These are phyloP conservation scores for Leucophenga varia DNA, from an alignment of 1,140 invertebrate genomes.

Conservation along the genomic window DNA sequence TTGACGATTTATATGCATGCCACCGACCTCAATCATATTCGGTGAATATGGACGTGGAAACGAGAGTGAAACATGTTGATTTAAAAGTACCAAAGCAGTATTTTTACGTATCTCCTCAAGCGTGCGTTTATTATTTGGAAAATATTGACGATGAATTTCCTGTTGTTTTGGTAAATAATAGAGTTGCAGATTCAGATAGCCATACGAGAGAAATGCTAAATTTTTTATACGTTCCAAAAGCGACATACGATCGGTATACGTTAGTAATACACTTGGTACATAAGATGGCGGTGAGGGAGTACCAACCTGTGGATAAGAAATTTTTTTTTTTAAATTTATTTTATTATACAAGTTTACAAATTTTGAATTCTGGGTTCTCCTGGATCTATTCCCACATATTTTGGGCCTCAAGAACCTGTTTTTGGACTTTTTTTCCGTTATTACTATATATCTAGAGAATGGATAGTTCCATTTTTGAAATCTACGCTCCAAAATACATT, in stretches of 20 bases:
- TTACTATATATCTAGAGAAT: no score
- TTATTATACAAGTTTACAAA: no score
- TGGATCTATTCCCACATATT: no score
- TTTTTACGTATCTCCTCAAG: conserved; percentile 29
- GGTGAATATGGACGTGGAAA: conserved; percentile 58
- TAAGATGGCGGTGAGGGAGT: conserved; percentile 26
- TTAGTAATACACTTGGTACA: conserved; percentile 29
- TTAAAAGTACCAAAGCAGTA: conserved; percentile 55
- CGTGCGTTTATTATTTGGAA: conserved; percentile 19
- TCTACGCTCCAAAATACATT: no score
- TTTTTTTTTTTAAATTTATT: no score
- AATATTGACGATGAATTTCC: conserved; percentile 29
- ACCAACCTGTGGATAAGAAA: no score
- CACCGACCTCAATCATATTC: conserved; percentile 54
- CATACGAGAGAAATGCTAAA: conserved; percentile 11
- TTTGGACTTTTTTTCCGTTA: no score
- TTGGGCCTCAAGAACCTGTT: no score
- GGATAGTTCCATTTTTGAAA: no score
- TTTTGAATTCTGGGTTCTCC: no score
- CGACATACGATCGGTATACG: conserved; percentile 41
- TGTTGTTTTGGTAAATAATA: conserved; percentile 25
- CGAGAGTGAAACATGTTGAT: conserved; percentile 59
- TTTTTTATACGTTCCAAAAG: conserved; percentile 49
- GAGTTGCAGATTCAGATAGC: conserved; percentile 2
- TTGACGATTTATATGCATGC: conserved; percentile 60